phyloP scores from a whole-genome alignment of 2,797 vertebrate species.

The Halcyon leucocephala region DNA sequence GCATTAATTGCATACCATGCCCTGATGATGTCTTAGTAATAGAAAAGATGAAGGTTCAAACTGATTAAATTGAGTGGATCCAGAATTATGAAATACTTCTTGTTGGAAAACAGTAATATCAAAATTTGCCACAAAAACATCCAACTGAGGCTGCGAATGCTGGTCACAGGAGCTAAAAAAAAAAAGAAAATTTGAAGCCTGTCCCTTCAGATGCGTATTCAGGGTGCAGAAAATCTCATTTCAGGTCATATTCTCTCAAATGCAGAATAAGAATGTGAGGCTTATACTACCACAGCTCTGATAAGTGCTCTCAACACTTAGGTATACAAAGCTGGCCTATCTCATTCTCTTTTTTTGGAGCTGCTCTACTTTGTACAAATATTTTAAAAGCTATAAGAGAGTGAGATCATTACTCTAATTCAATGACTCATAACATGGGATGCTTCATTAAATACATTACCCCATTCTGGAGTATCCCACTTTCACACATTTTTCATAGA shows the following conservation, averaged over 20 bases:
- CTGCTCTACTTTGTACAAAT: neutral
- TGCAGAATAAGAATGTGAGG: neutral
- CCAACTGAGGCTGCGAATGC: neutral
- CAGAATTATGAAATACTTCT: neutral
- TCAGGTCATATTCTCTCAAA: neutral
- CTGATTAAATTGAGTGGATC: neutral
- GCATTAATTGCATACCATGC: neutral
- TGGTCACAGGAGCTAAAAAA: neutral
- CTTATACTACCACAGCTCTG: neutral
- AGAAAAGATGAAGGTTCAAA: neutral
- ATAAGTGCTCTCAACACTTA: neutral
- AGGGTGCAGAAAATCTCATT: neutral
- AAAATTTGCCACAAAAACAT: neutral
- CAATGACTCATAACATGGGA: neutral
- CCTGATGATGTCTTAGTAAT: neutral
- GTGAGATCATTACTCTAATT: neutral
- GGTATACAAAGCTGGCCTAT: neutral
- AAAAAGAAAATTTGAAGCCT: neutral
- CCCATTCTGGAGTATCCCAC: conserved; percentile 50
- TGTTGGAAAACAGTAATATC: neutral
- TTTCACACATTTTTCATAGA: conserved; percentile 61
- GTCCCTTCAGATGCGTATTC: neutral
- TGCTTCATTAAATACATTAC: conserved; percentile 55
- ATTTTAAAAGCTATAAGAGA: neutral
- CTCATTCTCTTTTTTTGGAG: neutral